phyloP scores from a whole-genome alignment of 2,797 vertebrate species.

The Artibeus lituratus region DNA sequence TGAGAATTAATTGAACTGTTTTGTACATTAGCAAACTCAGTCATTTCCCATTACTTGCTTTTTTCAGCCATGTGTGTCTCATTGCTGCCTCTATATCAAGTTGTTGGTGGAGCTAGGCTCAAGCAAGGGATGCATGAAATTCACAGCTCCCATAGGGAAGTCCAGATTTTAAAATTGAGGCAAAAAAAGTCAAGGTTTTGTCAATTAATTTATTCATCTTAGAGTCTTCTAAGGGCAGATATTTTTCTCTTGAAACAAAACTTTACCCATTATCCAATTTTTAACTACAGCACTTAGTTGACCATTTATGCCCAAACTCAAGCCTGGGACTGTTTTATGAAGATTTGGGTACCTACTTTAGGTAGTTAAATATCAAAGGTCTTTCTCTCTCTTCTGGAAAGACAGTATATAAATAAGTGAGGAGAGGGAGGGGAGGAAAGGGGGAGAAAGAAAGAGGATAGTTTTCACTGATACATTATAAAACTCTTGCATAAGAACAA shows the following conservation, averaged over 20 bases:
- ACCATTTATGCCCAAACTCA: neutral
- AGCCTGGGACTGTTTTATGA: neutral
- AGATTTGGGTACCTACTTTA: neutral
- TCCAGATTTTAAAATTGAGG: constrained; percentile 33
- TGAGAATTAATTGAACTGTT: constrained; percentile 81
- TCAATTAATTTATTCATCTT: neutral
- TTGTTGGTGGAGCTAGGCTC: constrained; percentile 86
- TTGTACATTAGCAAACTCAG: constrained; percentile 77
- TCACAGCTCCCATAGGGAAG: constrained; percentile 80
- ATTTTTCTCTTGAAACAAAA: neutral
- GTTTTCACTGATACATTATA: neutral
- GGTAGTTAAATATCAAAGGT: neutral
- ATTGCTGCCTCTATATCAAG: constrained; percentile 86
- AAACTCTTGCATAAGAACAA: neutral
- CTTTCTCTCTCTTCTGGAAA: neutral
- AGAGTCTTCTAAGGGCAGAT: neutral
- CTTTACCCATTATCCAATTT: neutral
- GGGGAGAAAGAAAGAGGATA: neutral
- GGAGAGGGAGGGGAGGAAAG: neutral
- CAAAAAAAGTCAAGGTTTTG: neutral
- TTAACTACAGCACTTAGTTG: neutral
- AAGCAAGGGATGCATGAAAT: constrained; percentile 88
- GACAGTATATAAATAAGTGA: neutral
- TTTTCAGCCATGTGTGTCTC: constrained; percentile 87
- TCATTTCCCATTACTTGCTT: constrained; percentile 85